phyloP scores from a whole-genome alignment of 2,113 vertebrate genomes.

The Mystacornis crossleyi region DNA sequence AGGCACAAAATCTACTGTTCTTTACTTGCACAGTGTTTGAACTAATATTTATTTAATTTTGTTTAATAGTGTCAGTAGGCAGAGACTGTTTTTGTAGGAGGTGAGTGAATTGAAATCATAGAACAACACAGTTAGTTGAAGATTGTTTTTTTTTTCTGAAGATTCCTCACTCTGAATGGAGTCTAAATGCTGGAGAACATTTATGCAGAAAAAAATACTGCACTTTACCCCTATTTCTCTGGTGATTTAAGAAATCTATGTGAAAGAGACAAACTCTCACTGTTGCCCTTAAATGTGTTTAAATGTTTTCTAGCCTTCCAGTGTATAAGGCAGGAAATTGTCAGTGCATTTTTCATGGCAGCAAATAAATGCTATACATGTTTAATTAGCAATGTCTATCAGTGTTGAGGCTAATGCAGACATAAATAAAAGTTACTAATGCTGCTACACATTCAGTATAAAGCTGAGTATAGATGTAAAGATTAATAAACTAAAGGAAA shows the following conservation, averaged over 20 bases:
- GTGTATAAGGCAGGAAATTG: slow-evolving; percentile 14
- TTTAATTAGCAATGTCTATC: slow-evolving; percentile 29
- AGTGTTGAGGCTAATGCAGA: not conserved
- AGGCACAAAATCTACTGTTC: slow-evolving; percentile 1
- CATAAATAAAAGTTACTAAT: slow-evolving; percentile 6
- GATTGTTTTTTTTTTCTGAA: not conserved
- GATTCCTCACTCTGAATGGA: not conserved
- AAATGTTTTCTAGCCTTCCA: slow-evolving; percentile 15
- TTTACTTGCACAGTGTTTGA: not conserved
- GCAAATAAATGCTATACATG: not conserved
- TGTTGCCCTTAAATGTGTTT: not conserved
- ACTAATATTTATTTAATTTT: slow-evolving; percentile 35
- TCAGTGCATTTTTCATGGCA: not conserved
- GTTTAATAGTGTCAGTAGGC: slow-evolving; percentile 11
- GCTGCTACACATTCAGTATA: not conserved
- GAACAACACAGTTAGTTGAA: not conserved
- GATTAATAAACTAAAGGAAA: slow-evolving; percentile 51
- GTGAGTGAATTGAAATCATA: not conserved
- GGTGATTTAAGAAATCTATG: not conserved
- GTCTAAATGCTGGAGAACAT: not conserved
- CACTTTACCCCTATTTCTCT: not conserved
- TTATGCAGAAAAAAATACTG: not conserved
- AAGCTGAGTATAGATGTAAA: slow-evolving; percentile 25
- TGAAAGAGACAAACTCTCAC: slow-evolving; percentile 18
- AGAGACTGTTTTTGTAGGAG: not conserved